Percentiles rank a stretch among this genome's conserved stretches.
phyloP scores from a whole-genome alignment of 2,797 vertebrate genomes.

The Xenops minutus region DNA sequence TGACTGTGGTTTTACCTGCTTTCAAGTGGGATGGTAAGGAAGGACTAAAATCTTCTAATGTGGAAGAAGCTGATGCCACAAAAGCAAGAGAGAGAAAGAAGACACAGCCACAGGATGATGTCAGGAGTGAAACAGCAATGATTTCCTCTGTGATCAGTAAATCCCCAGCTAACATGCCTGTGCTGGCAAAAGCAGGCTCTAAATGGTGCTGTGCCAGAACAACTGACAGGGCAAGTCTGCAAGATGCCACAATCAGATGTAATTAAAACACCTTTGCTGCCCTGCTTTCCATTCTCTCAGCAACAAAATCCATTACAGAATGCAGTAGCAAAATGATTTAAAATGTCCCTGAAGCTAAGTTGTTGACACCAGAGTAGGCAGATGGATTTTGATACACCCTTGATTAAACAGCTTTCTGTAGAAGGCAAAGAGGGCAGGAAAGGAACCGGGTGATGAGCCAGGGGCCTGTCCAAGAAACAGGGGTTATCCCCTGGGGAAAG shows the following conservation, averaged over 20 bases:
- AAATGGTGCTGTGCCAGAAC: slow-evolving; percentile 42
- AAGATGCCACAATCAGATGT: slow-evolving; percentile 62
- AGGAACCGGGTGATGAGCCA: not conserved
- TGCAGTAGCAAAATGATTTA: slow-evolving; percentile 9
- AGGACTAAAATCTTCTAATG: not conserved
- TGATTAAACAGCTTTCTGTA: slow-evolving; percentile 32
- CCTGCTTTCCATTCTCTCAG: not conserved
- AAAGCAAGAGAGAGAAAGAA: not conserved
- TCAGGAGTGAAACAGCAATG: slow-evolving; percentile 27
- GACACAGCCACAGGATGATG: not conserved
- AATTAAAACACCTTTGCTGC: slow-evolving; percentile 71
- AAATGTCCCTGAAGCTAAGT: not conserved
- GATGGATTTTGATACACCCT: slow-evolving; percentile 24
- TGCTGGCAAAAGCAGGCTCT: slow-evolving; percentile 47
- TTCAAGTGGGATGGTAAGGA: not conserved
- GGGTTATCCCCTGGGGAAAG: not conserved
- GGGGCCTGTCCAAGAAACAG: not conserved
- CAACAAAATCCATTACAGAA: slow-evolving; percentile 28
- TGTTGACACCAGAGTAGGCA: not conserved
- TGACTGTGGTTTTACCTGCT: not conserved
- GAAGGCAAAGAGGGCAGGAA: not conserved
- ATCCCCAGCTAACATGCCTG: slow-evolving; percentile 21
- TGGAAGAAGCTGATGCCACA: not conserved
- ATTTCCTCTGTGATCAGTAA: slow-evolving; percentile 54
- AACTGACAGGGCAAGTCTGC: slow-evolving; percentile 62